A percentile compares a stretch with the other conserved stretches of the same genome.
phyloP scores from a whole-genome alignment of 2,888 invertebrate species.

The Atherix ibis region DNA sequence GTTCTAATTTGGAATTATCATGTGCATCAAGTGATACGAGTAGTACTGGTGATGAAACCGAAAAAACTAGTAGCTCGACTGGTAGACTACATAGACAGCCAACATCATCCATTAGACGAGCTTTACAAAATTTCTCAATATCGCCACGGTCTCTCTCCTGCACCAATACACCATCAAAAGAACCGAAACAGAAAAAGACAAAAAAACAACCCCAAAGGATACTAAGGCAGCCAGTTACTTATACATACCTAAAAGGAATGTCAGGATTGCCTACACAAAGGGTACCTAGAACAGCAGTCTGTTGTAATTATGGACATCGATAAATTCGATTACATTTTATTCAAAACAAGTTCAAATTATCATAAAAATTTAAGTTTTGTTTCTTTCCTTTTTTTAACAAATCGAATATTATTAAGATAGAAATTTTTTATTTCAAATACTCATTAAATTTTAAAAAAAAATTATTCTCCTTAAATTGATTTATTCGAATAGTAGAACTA shows the following conservation, averaged over 20 bases:
- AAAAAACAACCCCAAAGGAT: conserved; percentile 46
- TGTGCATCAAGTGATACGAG: conserved; percentile 44
- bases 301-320: conserved; percentile 16
- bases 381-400: not conserved
- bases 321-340: not conserved
- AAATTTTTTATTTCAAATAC: no score
- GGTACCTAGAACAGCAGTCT: conserved; percentile 45
- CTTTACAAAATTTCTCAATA: conserved; percentile 49
- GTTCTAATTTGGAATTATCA: conserved; percentile 24
- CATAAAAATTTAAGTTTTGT: not conserved
- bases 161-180: conserved; percentile 34
- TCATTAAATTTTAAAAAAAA: no score
- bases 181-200: conserved; percentile 6
- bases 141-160: conserved; percentile 47
- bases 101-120: conserved; percentile 47
- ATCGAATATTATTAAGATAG: no score
- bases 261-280: conserved; percentile 68
- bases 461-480: no score
- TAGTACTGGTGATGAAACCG: conserved; percentile 36
- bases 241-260: conserved; percentile 64
- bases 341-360: not conserved
- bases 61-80: not conserved
- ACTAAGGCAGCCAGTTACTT: conserved; percentile 58
- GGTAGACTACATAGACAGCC: conserved; percentile 24
- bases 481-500: no score